Conservation (phyloP, 2,888 invertebrate species). For the Noctua comes region DNA sequence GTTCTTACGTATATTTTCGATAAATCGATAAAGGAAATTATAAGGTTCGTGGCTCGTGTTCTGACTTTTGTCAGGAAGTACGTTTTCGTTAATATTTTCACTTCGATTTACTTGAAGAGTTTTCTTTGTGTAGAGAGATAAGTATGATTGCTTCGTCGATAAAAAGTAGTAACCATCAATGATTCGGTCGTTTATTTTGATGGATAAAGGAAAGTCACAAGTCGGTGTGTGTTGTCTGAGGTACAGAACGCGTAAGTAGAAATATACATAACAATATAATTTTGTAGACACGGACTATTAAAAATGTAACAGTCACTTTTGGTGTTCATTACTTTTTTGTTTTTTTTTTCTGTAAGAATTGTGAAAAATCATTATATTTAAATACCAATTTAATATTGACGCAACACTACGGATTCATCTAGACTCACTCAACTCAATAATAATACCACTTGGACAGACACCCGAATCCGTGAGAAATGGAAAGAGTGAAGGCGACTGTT, state of each 20-base stretch:
- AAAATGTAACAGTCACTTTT: background rate
- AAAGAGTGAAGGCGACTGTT: background rate
- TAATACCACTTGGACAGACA: background rate
- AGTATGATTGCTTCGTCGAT: background rate
- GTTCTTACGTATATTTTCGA: constrained; percentile 45
- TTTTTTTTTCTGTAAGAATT: background rate
- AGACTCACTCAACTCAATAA: no score
- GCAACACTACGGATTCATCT: background rate
- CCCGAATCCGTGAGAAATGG: background rate
- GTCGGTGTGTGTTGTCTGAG: constrained; percentile 20
- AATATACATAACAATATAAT: background rate
- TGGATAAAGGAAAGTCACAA: constrained; percentile 11
- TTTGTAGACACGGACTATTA: background rate
- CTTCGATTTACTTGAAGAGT: constrained; percentile 2
- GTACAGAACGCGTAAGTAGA: background rate
- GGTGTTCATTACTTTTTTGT: background rate
- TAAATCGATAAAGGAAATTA: constrained; percentile 60
- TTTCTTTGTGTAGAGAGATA: background rate
- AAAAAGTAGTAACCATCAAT: background rate
- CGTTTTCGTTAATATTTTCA: constrained; percentile 18
- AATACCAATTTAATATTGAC: background rate
- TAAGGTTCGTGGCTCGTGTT: constrained; percentile 32
- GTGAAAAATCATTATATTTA: background rate
- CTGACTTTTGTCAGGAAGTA: constrained; percentile 3
- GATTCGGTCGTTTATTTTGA: constrained; percentile 14